phyloP scores from a whole-genome alignment of 2,113 vertebrate species.

The Trogon surrucura region DNA sequence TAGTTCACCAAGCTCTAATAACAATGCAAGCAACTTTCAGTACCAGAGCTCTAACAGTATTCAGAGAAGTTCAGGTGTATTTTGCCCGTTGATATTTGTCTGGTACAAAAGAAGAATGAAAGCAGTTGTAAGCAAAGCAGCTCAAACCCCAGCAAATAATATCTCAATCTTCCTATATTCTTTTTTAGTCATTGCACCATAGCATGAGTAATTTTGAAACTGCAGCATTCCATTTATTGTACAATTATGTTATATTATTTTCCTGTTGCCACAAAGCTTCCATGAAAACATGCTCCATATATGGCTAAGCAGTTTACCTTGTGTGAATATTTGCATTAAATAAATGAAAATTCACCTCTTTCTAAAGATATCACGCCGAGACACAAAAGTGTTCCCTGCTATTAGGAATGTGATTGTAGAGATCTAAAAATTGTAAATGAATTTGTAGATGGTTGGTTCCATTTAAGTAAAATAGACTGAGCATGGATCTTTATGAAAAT shows the following conservation, averaged over 20 bases:
- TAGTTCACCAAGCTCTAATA: slow-evolving; percentile 31
- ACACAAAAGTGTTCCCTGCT: slow-evolving; percentile 75
- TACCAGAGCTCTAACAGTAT: slow-evolving; percentile 31
- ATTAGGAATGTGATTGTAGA: slow-evolving; percentile 72
- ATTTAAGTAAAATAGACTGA: slow-evolving; percentile 77
- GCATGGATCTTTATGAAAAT: slow-evolving; percentile 72
- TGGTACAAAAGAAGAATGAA: slow-evolving; percentile 65
- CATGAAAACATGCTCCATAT: slow-evolving; percentile 69
- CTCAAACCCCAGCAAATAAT: slow-evolving; percentile 53
- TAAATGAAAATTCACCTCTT: slow-evolving; percentile 79
- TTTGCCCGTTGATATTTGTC: slow-evolving; percentile 36
- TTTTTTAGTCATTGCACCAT: slow-evolving; percentile 55
- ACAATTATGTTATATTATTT: slow-evolving; percentile 81
- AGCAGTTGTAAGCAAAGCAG: slow-evolving; percentile 62
- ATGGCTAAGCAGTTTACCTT: slow-evolving; percentile 77
- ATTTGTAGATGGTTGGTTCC: slow-evolving; percentile 79
- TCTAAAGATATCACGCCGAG: slow-evolving; percentile 73
- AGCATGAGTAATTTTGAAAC: slow-evolving; percentile 70
- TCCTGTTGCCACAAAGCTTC: slow-evolving; percentile 72
- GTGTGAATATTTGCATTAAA: slow-evolving; percentile 80
- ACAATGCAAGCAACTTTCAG: slow-evolving; percentile 36
- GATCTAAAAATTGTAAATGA: slow-evolving; percentile 80
- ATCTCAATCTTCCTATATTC: slow-evolving; percentile 47
- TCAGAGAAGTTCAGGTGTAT: background rate
- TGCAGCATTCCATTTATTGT: slow-evolving; percentile 72